phyloP scores from a whole-genome alignment of 2,888 invertebrate species.

The Mycogona germanica region DNA sequence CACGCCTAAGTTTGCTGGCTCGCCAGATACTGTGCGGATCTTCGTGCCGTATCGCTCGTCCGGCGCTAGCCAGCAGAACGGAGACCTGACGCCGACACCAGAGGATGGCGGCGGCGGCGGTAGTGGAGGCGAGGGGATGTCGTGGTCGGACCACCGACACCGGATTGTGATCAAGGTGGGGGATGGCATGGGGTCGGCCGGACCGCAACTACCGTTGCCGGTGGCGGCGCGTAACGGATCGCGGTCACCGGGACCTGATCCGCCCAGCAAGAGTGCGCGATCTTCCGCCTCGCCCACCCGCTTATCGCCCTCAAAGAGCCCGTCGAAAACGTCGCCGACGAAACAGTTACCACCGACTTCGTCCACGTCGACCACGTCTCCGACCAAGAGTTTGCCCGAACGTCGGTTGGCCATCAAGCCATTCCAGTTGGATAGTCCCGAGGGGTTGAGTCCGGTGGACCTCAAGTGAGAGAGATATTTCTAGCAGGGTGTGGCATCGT shows the following conservation, averaged over 20 bases:
- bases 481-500: too few relatives aligned
- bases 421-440: slow-evolving; percentile 5
- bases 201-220: slow-evolving; percentile 10
- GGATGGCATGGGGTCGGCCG: not conserved
- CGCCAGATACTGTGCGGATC: slow-evolving; percentile 57
- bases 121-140: too few relatives aligned
- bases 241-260: not conserved
- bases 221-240: not conserved
- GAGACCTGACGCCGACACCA: slow-evolving; percentile 16
- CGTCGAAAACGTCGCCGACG: too few relatives aligned
- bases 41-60: slow-evolving; percentile 53
- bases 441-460: slow-evolving; percentile 7
- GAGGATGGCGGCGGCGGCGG: slow-evolving; percentile 12
- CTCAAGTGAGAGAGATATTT: slow-evolving; percentile 8
- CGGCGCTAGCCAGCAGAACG: slow-evolving; percentile 2
- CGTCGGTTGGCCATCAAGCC: not conserved
- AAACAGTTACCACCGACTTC: not conserved
- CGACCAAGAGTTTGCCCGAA: slow-evolving; percentile 1
- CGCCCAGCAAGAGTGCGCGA: too few relatives aligned
- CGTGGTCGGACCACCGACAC: too few relatives aligned
- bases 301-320: not conserved
- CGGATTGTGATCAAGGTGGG: slow-evolving; percentile 13
- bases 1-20: slow-evolving; percentile 21
- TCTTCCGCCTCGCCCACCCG: too few relatives aligned
- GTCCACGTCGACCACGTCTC: not conserved